Evolutionary conservation across 1,140 invertebrate genomes (phyloP), one percentile per base, ranked within the genome.

Genomic region (Lanistes nyassanus): DNA sequence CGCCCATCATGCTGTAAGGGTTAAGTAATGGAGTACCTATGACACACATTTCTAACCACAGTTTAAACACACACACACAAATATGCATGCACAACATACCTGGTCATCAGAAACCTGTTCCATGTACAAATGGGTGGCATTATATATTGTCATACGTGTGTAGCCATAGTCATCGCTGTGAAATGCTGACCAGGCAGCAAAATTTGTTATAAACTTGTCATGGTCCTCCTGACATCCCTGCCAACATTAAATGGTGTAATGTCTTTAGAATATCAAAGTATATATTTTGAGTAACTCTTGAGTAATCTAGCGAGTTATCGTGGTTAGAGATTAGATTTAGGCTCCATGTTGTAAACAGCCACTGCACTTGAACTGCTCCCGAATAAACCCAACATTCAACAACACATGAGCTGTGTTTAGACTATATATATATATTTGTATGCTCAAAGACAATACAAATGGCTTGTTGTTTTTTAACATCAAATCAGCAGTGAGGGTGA

Each of bases 161-260:
- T 97, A 99, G 13, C 98, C 98, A 90, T 99, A 99, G 90, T 99
- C 97, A 65, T 92, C 91, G 73, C 92, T 94, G n/a, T 94, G 92
- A 86, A 94, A 95, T 3, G 96, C 96, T n/a, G 85, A 87, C 85
- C 85, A 87, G 4, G 64, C 36, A 21, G 64, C 58, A n/a, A 79
- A 75, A 37, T 82, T 66, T 6, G 82, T 80, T 51, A 69, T 71
- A 81, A 94, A 93, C 4, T 84, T 83, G 80, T 92, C 92, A 72
- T 90, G 88, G 34, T 85, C 84, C 83, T 94, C 93, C 69, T 90
- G 78, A 81, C 93, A 94, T 4, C 93, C 97, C 93, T 87, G 66
- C 31, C 56, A 75, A n/a, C 26, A 4, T 13, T 23, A 29, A 29
- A 29, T n/a, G 0, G 4, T 13, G 11, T 60, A 29, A 34, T 26